Conservation (phyloP, 2,113 vertebrate genomes). For the Falco punctatus region DNA sequence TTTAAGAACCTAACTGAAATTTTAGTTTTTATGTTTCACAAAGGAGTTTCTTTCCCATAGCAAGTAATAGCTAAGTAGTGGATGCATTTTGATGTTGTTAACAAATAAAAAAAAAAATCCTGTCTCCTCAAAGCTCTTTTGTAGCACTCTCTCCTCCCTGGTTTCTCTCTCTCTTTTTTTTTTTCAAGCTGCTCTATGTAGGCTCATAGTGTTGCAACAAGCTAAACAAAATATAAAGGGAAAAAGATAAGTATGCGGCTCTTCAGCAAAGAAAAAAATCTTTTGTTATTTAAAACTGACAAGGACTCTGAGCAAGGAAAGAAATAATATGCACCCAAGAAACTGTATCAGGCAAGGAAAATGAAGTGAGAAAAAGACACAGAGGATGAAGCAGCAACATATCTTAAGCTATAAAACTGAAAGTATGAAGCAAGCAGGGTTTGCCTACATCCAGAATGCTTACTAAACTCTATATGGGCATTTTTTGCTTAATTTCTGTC, state of each 20-base stretch:
- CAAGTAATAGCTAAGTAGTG: neutral
- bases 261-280: neutral
- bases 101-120: neutral
- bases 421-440: neutral
- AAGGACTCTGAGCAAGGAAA: neutral
- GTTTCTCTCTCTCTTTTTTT: neutral
- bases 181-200: neutral
- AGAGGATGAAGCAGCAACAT: neutral
- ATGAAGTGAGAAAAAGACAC: neutral
- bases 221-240: neutral
- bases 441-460: neutral
- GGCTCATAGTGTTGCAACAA: neutral
- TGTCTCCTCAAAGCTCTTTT: neutral
- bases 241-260: neutral
- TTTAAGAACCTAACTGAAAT: slow-evolving; percentile 28
- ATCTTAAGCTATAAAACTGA: neutral
- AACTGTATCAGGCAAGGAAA: neutral
- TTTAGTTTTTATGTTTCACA: slow-evolving; percentile 4
- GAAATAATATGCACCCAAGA: neutral
- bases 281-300: slow-evolving; percentile 22
- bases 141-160: neutral
- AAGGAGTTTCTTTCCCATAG: neutral
- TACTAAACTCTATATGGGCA: neutral
- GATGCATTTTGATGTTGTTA: neutral
- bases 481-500: neutral